A percentile compares a stretch with the other conserved stretches of the same genome.
phyloP scores from a whole-genome alignment of 2,113 vertebrate genomes.

The Cepphus grylle region DNA sequence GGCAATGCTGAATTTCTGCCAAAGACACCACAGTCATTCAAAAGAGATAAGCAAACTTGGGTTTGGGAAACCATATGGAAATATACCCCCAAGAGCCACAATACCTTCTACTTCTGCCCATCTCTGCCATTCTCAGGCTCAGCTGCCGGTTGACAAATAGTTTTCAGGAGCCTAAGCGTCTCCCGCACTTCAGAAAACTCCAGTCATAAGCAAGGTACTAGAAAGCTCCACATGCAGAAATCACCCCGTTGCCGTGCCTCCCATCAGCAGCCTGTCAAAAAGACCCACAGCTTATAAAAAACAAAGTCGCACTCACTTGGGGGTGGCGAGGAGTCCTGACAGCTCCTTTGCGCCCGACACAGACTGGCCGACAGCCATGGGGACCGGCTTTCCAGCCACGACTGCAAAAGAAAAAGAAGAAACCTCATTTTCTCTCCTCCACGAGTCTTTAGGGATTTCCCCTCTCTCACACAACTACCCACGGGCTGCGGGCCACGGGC shows the following conservation, averaged over 20 bases:
- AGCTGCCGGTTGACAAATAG: accelerated
- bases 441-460: accelerated
- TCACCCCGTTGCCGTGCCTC: accelerated
- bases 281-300: background rate
- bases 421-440: background rate
- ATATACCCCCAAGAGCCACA: background rate
- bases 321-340: conserved; percentile 82
- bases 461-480: background rate
- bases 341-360: conserved; percentile 84
- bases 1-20: background rate
- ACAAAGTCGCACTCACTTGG: conserved; percentile 77
- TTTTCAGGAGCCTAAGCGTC: background rate
- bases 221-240: background rate
- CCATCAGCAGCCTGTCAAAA: background rate
- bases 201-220: background rate
- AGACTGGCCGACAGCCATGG: conserved; percentile 77
- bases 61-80: background rate
- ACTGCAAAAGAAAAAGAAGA: conserved; percentile 45
- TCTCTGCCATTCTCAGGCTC: background rate
- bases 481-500: background rate
- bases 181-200: background rate
- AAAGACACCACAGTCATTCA: background rate
- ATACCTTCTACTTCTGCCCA: background rate
- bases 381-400: conserved; percentile 79
- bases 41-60: background rate